Percentiles rank a stretch among this genome's conserved stretches.
phyloP scores from a whole-genome alignment of 2,113 vertebrate species.

The Rhinogobius similis region DNA sequence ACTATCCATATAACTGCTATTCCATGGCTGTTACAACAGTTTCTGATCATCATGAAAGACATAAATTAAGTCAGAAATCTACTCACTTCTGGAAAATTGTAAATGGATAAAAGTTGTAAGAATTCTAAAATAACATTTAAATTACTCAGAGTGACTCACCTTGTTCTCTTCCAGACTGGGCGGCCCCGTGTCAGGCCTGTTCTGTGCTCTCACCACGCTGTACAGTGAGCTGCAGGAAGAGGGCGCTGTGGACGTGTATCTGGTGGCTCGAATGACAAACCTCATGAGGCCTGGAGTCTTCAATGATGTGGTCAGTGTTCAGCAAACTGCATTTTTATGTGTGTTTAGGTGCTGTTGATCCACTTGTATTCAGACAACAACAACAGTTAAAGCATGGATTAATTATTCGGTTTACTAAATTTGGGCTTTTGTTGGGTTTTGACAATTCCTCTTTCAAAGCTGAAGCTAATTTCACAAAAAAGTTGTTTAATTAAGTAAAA shows the following conservation, averaged over 20 bases:
- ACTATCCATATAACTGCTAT: too few relatives aligned
- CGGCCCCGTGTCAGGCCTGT: slow-evolving; percentile 68
- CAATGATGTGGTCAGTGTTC: slow-evolving; percentile 87
- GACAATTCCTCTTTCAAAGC: too few relatives aligned
- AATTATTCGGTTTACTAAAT: too few relatives aligned
- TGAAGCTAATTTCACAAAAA: too few relatives aligned
- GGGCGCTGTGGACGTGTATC: slow-evolving; percentile 89
- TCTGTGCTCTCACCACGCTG: slow-evolving; percentile 87
- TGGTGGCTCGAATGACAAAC: slow-evolving; percentile 93
- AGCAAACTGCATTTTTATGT: background rate
- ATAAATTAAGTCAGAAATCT: background rate
- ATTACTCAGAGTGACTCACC: too few relatives aligned
- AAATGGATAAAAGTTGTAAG: too few relatives aligned
- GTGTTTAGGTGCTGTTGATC: too few relatives aligned
- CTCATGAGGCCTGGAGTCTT: slow-evolving; percentile 95
- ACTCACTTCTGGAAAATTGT: background rate
- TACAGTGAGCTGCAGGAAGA: slow-evolving; percentile 90
- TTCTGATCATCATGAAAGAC: background rate
- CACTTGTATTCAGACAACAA: too few relatives aligned
- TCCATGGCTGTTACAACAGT: too few relatives aligned
- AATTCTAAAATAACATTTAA: too few relatives aligned
- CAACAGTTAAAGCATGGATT: background rate
- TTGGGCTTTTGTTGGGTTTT: too few relatives aligned
- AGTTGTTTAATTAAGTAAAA: too few relatives aligned
- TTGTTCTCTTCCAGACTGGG: slow-evolving; percentile 58